Base-by-base conservation (phyloP, 2,113 vertebrate species). In the Athene cunicularia region DNA sequence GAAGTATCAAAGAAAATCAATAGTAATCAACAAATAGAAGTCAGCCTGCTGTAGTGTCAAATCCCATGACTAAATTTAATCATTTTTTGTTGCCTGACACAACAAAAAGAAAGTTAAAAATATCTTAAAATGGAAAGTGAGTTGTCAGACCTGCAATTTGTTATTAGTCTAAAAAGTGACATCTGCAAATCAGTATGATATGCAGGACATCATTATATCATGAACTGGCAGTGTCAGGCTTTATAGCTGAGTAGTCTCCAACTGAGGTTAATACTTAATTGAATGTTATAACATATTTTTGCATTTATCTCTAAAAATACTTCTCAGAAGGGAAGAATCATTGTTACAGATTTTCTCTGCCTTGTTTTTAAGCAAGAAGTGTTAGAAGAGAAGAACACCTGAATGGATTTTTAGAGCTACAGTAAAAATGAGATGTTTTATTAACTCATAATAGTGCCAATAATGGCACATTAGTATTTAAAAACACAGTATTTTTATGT, bases 1-100 rank as follows among this genome's bases (percentile, higher is more conserved):
- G 98, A 99, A 98, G 98, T 98, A 99, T 99, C 99, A 99, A 98
- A 98, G 98, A 99, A 99, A 99, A 99, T 99, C 99, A 99, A 99
- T 99, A 99, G 98, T 98, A 99, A 99, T 99, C 99, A 99, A 99
- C 99, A 99, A 99, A 99, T 99, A 99, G 99, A 97, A 99, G 98
- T 98, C 98, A 97, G 96, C 90, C 94, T 96, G 95, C 97, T 97
- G 94, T 97, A 86, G 98, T 99, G 99, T 99, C 98, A 98, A 98
- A 98, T 98, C 97, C 97, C 96, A 90, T 97, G 98, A 97, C 98
- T 96, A 94, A 97, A 91, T 97, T 97, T 98, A 98, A 98, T 99
- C 97, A 98, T 98, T 99, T 96, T 98, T 98, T 97, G 98, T 98
- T 98, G 97, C 97, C 98, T 99, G 98, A 99, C 98, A 98, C 98